Evolutionary conservation across 2,797 vertebrate species (phyloP).

Genomic region (Vireo griseus): DNA sequence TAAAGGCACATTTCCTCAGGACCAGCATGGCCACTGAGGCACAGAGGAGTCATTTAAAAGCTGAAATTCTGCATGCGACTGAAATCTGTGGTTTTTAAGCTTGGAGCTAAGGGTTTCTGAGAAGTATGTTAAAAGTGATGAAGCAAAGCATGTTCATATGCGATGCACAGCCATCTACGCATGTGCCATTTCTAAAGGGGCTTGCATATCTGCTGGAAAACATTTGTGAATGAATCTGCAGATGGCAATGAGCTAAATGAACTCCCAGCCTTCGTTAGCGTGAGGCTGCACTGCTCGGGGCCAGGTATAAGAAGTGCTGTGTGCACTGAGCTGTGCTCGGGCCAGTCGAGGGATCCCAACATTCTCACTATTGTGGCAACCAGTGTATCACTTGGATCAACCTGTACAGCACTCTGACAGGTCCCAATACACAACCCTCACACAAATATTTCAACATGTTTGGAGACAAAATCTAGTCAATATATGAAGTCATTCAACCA

Average conservation of each 20-base stretch:
- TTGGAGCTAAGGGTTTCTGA: not conserved
- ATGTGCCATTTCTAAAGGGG: not conserved
- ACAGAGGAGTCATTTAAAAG: not conserved
- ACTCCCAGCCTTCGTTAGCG: not conserved
- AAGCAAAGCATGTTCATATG: not conserved
- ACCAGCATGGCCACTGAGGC: fast-evolving
- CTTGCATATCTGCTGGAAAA: not conserved
- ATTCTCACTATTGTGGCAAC: not conserved
- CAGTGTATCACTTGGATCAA: not conserved
- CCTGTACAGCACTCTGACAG: not conserved
- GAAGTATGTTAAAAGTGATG: not conserved
- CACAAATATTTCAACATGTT: slow-evolving; percentile 42
- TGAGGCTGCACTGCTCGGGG: not conserved
- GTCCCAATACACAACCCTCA: slow-evolving; percentile 6
- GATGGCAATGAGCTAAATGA: not conserved
- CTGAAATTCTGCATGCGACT: not conserved
- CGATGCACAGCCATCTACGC: fast-evolving
- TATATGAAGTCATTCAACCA: slow-evolving; percentile 27
- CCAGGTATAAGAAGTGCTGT: not conserved
- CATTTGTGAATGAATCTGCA: not conserved
- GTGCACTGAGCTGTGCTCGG: not conserved
- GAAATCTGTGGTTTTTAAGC: not conserved
- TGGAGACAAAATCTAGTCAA: slow-evolving; percentile 12
- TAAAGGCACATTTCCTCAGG: not conserved
- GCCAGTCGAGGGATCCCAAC: not conserved